Base-by-base conservation (phyloP, 2,888 invertebrate genomes). In the Urechis unicinctus region DNA sequence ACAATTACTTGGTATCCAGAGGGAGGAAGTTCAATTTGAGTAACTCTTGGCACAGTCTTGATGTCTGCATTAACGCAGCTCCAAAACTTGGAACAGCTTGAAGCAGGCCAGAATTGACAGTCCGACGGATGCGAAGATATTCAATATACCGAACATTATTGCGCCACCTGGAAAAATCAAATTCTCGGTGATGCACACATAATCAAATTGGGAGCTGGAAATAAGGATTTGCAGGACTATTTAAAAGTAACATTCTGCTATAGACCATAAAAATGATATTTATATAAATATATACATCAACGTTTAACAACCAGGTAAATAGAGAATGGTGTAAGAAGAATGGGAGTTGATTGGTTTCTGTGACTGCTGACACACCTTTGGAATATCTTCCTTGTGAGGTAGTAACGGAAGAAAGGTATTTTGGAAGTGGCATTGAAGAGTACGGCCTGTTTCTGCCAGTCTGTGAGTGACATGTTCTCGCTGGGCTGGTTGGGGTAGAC, bases 391-490 rank as follows among this genome's bases (percentile, higher is more conserved):
- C 61, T 58, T 42, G 70, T 56, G 17, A 76, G 69, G 59, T 68
- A 76, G 57, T 72, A 61, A 58, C 70, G 73, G 64, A 75, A 76
- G 68, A 77, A 74, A 3, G 75, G 74, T 46, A 77, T 75, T 24
- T 60, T 55, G 5, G 69, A 66, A 25, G 70, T 63, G 21, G 77
- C 74, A 26, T 64, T 67, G 71, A 71, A 75, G 30, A 77, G 58
- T 6, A 75, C 74, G n/a, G 76, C 73, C 52, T 76, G 68, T 50
- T 69, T 62, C 61, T 74, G 74, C 76, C 76, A 77, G 29, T 74
- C 74, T 4, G 70, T 68, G 52, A 77, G 64, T 5, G 68, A 66
- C 59, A 71, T 56, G 57, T 65, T 71, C 61, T 75, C 74, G 6
- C 69, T 62, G 3, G 71, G 70, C 30, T 66, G 67, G 48, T 71